Conservation (phyloP, 1,140 invertebrate genomes). For the Coenobita brevimanus region DNA sequence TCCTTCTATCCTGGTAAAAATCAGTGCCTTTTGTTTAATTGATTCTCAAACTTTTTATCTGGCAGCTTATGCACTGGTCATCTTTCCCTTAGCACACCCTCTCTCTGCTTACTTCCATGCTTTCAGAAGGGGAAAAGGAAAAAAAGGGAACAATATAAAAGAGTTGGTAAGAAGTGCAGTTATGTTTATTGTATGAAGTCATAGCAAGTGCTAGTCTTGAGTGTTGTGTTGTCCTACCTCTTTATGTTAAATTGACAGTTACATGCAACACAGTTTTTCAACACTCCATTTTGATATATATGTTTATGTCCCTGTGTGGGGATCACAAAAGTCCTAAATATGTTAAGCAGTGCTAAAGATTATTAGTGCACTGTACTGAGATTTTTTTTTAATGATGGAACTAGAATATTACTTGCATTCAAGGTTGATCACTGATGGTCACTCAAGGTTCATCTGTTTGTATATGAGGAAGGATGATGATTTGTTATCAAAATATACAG, state of each 20-base stretch:
- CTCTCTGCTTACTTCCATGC: constrained; percentile 73
- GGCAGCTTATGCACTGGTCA: constrained; percentile 46
- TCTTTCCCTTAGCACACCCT: constrained; percentile 50
- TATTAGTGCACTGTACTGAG: too few species aligned
- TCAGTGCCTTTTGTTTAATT: constrained; percentile 4
- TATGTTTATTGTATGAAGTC: constrained; percentile 54
- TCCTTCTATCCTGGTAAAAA: not conserved
- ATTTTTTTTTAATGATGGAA: too few species aligned
- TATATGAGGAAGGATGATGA: too few species aligned
- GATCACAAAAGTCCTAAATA: too few species aligned
- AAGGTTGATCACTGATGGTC: too few species aligned
- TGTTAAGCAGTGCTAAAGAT: too few species aligned
- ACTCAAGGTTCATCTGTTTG: too few species aligned
- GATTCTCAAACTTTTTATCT: constrained; percentile 18
- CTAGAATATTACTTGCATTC: too few species aligned
- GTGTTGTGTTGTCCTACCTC: constrained; percentile 57
- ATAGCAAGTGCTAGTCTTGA: constrained; percentile 42
- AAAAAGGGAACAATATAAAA: constrained; percentile 84
- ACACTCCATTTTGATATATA: too few species aligned
- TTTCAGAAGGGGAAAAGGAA: constrained; percentile 70
- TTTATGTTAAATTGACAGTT: not conserved
- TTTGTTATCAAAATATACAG: too few species aligned
- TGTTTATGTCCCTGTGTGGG: too few species aligned
- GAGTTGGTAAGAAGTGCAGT: constrained; percentile 83
- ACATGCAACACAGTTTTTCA: too few species aligned